These are phyloP conservation scores for Somateria mollissima DNA, from an alignment of 2,797 vertebrate species.

Conservation along the genomic window DNA sequence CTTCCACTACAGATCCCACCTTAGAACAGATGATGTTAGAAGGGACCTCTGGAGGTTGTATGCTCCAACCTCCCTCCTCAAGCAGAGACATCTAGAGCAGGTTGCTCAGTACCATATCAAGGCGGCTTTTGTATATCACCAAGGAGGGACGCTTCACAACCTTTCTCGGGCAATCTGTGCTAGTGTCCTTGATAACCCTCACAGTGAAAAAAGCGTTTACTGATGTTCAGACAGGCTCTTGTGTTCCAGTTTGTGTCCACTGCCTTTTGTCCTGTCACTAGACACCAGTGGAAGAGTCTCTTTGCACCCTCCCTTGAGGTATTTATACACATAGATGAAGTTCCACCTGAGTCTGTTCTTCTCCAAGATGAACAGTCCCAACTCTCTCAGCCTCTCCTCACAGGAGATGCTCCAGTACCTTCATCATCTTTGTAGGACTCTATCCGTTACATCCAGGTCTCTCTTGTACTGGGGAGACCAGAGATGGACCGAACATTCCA, in stretches of 20 bases:
- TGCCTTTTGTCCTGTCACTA: not conserved
- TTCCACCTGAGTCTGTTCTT: not conserved
- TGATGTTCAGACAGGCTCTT: not conserved
- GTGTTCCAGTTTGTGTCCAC: not conserved
- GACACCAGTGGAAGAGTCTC: not conserved
- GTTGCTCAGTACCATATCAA: not conserved
- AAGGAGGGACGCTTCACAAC: not conserved
- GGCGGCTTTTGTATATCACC: not conserved
- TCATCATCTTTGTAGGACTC: not conserved
- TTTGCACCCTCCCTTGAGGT: not conserved
- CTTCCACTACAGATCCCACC: not conserved
- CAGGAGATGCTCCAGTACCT: not conserved
- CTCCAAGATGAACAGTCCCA: not conserved
- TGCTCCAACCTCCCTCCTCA: not conserved
- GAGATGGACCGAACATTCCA: not conserved
- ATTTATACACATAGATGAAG: not conserved
- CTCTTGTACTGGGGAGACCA: not conserved
- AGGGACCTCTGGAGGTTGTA: not conserved
- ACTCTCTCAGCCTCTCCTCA: not conserved
- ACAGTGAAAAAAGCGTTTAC: not conserved
- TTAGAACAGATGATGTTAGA: not conserved
- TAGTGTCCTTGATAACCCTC: not conserved
- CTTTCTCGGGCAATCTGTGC: not conserved
- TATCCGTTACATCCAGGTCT: not conserved
- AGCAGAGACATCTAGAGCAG: not conserved